Evolutionary conservation across 2,888 invertebrate species (phyloP), one percentile per base, ranked within the genome.

Genomic region (Hemistola chrysoprasaria): DNA sequence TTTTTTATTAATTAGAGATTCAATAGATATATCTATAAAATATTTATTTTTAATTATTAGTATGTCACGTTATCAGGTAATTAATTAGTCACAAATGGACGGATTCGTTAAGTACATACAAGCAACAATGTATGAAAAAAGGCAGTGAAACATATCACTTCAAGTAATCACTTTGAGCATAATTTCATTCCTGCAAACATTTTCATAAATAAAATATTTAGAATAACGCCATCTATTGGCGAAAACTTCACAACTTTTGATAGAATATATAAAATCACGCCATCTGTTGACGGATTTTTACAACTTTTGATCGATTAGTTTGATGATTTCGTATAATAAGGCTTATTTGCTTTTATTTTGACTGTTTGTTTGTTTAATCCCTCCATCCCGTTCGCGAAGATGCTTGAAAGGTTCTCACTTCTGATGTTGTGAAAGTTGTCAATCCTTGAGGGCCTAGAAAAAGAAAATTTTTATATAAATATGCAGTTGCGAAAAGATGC

Each of bases 351-450:
- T 20, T 24, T 36, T 20, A 24, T 40, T 28, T 28, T 24, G 25
- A 28, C 33, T 16, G 40, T 8, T 22, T 28, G 20, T 21, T 41
- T 43, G 6, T 20, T 20, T 77, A 84, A 47, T 87, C 78, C 30
- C 81, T 74, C 89, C 89, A 90, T 45, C 84, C 84, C 44, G 16
- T 3, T 4, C 88, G 73, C 1, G 83, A 71, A 1, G 85, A 73
- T 3, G 90, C 86, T 59, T 90, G 90, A 81, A 90, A 90, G 0
- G 89, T 88, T 47, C 89, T 74, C 0, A 89, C 87, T 73, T 90
- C 90, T 1, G 88, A 86, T 11, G 89, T 81, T n/a, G 88, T 77
- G 59, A 89, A 90, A 0, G 89, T 88, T 2, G 85, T 66, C 45
- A 89, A 56, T 8, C 88, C 89, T 74, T 87, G 86, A 22, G 84